phyloP scores from a whole-genome alignment of 2,888 invertebrate species.

The Parnassius glacialis region DNA sequence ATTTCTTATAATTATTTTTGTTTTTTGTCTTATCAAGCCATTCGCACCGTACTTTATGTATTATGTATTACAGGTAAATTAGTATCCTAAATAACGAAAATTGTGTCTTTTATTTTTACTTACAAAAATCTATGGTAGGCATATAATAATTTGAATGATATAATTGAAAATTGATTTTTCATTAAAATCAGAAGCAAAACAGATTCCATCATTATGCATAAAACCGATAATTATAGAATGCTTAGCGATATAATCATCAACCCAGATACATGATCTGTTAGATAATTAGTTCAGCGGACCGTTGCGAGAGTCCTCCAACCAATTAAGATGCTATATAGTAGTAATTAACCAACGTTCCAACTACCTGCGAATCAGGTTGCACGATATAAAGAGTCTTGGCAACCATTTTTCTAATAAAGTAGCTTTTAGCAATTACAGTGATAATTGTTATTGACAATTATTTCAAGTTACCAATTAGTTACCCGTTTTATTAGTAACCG shows the following conservation, averaged over 20 bases:
- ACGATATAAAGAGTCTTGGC: constrained; percentile 2
- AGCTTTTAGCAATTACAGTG: neutral
- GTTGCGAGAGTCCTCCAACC: constrained; percentile 1
- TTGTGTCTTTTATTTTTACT: no score
- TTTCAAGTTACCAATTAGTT: constrained; percentile 6
- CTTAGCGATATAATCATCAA: constrained; percentile 9
- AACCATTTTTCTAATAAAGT: neutral
- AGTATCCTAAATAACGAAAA: no score
- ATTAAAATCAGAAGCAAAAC: neutral
- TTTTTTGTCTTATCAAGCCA: no score
- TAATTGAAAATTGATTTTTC: neutral
- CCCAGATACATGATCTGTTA: constrained; percentile 14
- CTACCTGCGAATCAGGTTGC: constrained; percentile 3
- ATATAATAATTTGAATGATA: neutral
- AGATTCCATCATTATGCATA: neutral
- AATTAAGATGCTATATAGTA: constrained; percentile 10
- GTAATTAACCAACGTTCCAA: constrained; percentile 11
- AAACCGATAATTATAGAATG: constrained; percentile 5
- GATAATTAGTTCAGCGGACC: constrained; percentile 4
- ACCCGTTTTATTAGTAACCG: neutral
- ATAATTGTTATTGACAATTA: constrained; percentile 3
- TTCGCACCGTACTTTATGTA: no score
- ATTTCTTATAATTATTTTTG: no score
- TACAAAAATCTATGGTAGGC: no score
- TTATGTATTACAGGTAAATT: no score